Percentiles rank a stretch among this genome's conserved stretches.
phyloP scores from a whole-genome alignment of 2,888 invertebrate species.

The Brenthis daphne region DNA sequence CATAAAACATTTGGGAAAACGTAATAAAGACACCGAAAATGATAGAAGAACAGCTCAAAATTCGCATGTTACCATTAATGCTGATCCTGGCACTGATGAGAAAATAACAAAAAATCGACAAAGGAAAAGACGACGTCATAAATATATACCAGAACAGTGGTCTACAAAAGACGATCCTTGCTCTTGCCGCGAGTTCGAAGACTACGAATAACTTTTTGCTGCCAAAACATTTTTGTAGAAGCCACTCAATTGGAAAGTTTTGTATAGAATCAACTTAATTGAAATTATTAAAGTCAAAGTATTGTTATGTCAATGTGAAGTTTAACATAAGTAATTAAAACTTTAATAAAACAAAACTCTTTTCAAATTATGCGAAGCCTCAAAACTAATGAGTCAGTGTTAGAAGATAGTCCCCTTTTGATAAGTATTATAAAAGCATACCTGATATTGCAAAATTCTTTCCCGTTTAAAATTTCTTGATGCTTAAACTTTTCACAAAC shows the following conservation, averaged over 20 bases:
- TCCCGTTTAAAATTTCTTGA: constrained; percentile 39
- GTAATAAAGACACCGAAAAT: constrained; percentile 14
- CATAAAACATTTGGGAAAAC: constrained; percentile 43
- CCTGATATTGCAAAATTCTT: constrained; percentile 42
- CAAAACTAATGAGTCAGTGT: constrained; percentile 40
- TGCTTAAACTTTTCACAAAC: constrained; percentile 35
- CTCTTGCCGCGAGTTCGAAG: constrained; percentile 39
- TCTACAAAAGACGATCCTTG: constrained; percentile 38
- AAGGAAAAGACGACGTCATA: constrained; percentile 48
- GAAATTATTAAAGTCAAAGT: constrained; percentile 31
- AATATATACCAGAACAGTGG: constrained; percentile 50
- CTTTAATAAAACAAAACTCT: constrained; percentile 44
- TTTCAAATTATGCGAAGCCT: constrained; percentile 42
- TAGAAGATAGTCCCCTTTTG: constrained; percentile 29
- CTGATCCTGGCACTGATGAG: constrained; percentile 33
- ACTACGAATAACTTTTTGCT: constrained; percentile 42
- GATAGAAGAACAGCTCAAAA: constrained; percentile 9
- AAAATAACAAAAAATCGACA: constrained; percentile 45
- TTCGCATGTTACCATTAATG: constrained; percentile 4
- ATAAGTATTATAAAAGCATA: constrained; percentile 39
- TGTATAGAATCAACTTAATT: constrained; percentile 35
- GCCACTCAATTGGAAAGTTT: constrained; percentile 31
- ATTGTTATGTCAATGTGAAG: constrained; percentile 40
- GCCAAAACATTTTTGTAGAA: constrained; percentile 1
- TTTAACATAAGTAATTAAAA: constrained; percentile 50